phyloP scores from a whole-genome alignment of 2,888 invertebrate genomes.

The Chrysolina oricalcia region DNA sequence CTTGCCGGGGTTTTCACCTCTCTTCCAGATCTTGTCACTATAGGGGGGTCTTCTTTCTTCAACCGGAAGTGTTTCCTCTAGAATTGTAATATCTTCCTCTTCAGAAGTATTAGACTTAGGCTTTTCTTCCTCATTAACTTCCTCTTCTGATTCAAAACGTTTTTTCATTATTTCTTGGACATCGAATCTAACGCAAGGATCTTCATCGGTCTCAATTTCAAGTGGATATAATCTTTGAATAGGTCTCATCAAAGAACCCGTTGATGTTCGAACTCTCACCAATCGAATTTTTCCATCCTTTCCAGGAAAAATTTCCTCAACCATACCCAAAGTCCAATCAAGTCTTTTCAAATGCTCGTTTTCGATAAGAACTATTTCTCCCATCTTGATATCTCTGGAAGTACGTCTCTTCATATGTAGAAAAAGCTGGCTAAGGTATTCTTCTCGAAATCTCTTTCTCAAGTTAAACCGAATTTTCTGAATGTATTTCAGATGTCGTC shows the following conservation, averaged over 20 bases:
- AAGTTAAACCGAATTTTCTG: slow-evolving; percentile 50
- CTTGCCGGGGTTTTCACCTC: slow-evolving; percentile 5
- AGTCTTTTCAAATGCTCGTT: no score
- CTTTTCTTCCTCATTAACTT: background rate
- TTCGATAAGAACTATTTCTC: slow-evolving; percentile 44
- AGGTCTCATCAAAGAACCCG: slow-evolving; percentile 26
- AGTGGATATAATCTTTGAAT: slow-evolving; percentile 18
- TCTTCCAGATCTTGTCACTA: background rate
- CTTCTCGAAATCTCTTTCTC: slow-evolving; percentile 40
- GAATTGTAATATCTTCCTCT: background rate
- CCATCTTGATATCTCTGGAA: slow-evolving; percentile 17
- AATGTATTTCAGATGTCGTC: slow-evolving; percentile 38
- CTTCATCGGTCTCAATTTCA: slow-evolving; percentile 8
- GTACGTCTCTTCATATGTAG: slow-evolving; percentile 22
- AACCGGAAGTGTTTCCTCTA: background rate
- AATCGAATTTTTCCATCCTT: slow-evolving; percentile 21
- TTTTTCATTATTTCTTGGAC: background rate
- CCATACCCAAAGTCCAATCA: slow-evolving; percentile 29
- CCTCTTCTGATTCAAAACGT: background rate
- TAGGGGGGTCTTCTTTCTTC: background rate
- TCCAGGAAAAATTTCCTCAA: slow-evolving; percentile 5
- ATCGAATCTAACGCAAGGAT: background rate
- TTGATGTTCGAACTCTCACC: slow-evolving; percentile 22
- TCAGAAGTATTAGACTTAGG: background rate
- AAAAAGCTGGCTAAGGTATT: slow-evolving; percentile 45